Evolutionary conservation across 2,888 invertebrate genomes (phyloP), one percentile per base, ranked within the genome.

Genomic region (Amphimallon solstitiale): DNA sequence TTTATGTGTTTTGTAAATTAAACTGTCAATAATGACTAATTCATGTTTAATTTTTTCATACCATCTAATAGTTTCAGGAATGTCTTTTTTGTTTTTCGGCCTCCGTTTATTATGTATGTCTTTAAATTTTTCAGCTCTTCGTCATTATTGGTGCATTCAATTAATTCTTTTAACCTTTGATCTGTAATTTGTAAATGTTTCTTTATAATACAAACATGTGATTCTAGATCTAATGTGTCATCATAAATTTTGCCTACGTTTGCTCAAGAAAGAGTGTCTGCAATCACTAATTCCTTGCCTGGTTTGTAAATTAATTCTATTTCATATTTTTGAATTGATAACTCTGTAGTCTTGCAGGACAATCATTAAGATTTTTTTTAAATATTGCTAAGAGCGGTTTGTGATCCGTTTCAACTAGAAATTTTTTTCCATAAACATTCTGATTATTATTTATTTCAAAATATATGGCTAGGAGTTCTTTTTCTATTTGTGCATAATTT

Each of bases 381-480:
- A 23, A 23, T 23, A 23, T 23, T 23, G 23, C 5, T 23, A 4
- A 23, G 5, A 23, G 23, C 5, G 23, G 23, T 23, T 23, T 23
- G 23, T 23, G 23, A 23, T 23, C 23, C 23, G 23, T 23, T 23
- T 23, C 23, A 4, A 23, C 23, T 4, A 2, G 23, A 5, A 23
- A 23, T 23, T 23, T 23, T 23, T 5, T 23, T 23, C 23, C 23
- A 23, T 23, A 23, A 23, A 23, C 5, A 23, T 23, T 4, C 23
- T 23, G 23, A 37, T 67, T 73, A 76, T 70, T 65, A 72, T 12
- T 43, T 4, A 45, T 14, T 2, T 66, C 66, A 61, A 63, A 70
- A 9, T 67, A 45, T 21, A 76, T 71, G 9, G 75, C 76, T 37
- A 71, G 34, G 5, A 72, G 48, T 52, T 77, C 75, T 64, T 75